Conservation (phyloP, 2,113 vertebrate genomes). For the Plectropomus leopardus region DNA sequence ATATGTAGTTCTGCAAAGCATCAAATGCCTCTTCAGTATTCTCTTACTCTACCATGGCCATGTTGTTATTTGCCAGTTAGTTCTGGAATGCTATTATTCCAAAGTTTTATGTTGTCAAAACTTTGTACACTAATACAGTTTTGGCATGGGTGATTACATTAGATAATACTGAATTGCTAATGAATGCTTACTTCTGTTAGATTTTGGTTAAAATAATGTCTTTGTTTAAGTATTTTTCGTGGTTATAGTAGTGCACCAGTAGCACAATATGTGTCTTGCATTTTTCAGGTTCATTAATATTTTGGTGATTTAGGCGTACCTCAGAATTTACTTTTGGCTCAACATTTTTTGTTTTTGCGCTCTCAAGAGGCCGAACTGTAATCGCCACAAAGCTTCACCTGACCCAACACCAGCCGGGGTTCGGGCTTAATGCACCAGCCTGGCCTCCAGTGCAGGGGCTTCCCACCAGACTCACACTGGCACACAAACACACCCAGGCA, state of each 20-base stretch:
- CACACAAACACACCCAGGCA: constrained; percentile 74
- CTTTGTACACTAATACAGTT: not conserved
- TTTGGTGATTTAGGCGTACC: constrained; percentile 30
- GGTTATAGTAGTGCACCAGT: not conserved
- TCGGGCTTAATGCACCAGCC: constrained; percentile 30
- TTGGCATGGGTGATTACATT: not conserved
- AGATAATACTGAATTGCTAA: not conserved
- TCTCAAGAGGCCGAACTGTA: constrained; percentile 52
- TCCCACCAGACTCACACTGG: constrained; percentile 69
- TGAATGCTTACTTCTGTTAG: not conserved
- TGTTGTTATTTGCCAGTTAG: not conserved
- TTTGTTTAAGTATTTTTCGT: not conserved
- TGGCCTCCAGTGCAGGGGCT: constrained; percentile 51
- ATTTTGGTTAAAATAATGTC: constrained; percentile 1
- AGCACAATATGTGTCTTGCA: not conserved
- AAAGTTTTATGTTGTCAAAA: not conserved
- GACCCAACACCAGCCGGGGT: constrained; percentile 62
- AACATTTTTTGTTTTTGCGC: constrained; percentile 41
- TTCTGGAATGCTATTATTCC: not conserved
- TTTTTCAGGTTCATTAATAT: constrained; percentile 11
- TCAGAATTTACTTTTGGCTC: constrained; percentile 10
- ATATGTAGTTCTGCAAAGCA: not conserved
- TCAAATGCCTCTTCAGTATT: not conserved
- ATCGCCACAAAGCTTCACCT: constrained; percentile 68
- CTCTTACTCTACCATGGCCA: not conserved